Evolutionary conservation across 37 sponge, comb jelly and placozoan genomes (phyloP).

Genomic region (Haliclona indistincta): DNA sequence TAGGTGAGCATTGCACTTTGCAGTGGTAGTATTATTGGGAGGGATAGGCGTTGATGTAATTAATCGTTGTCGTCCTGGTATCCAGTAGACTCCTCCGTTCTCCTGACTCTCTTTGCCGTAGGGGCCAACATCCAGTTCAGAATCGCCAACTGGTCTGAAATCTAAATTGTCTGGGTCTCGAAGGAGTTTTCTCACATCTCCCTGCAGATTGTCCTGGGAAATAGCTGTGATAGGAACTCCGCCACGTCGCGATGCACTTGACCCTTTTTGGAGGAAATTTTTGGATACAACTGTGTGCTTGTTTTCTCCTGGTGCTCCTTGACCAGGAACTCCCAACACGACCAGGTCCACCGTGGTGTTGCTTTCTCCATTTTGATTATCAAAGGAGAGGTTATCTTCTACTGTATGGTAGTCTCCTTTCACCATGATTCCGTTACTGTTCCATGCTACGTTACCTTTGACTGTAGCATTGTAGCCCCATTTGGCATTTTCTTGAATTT

Average conservation of each 20-base stretch:
- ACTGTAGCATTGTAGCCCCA: constrained; percentile 35
- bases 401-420: constrained; percentile 35
- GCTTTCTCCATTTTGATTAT: constrained; percentile 11
- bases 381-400: constrained; percentile 31
- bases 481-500: not conserved
- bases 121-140: constrained; percentile 9
- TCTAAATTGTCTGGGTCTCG: constrained; percentile 37
- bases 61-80: constrained; percentile 16
- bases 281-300: constrained; percentile 6
- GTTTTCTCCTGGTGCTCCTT: constrained; percentile 24
- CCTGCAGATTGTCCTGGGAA: constrained; percentile 2
- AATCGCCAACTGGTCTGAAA: constrained; percentile 16
- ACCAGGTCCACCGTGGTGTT: constrained; percentile 5
- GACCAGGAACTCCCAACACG: constrained; percentile 21
- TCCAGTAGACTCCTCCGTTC: constrained; percentile 45
- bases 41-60: constrained; percentile 17
- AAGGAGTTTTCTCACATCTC: constrained; percentile 16
- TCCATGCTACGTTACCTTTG: constrained; percentile 19
- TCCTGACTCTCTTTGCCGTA: constrained; percentile 33
- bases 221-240: no score
- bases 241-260: not conserved
- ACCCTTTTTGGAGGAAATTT: constrained; percentile 17
- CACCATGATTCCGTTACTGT: constrained; percentile 9
- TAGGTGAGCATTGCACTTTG: constrained; percentile 28
- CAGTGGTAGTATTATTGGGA: constrained; percentile 21